phyloP scores from a whole-genome alignment of 2,113 vertebrate genomes.

The Myotis brandtii region DNA sequence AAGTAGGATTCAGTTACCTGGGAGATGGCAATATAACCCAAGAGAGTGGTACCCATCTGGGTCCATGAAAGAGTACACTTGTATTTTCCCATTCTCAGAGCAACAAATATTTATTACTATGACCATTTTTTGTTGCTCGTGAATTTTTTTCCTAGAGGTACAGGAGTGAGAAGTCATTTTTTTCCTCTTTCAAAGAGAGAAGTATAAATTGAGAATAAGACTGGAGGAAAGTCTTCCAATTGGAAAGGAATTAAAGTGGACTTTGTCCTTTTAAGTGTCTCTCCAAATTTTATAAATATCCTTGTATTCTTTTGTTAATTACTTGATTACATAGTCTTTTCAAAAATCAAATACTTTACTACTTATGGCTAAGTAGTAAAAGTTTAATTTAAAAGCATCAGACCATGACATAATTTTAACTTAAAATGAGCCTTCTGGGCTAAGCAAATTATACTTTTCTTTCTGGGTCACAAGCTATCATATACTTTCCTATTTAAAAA shows the following conservation, averaged over 20 bases:
- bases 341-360: conserved; percentile 82
- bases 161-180: not conserved
- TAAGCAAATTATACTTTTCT: conserved; percentile 83
- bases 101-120: not conserved
- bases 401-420: conserved; percentile 81
- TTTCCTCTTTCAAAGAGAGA: not conserved
- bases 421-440: conserved; percentile 78
- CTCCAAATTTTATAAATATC: conserved; percentile 74
- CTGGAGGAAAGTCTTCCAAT: not conserved
- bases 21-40: not conserved
- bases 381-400: conserved; percentile 85
- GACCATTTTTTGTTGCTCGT: not conserved
- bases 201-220: conserved; percentile 45
- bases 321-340: conserved; percentile 85
- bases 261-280: conserved; percentile 21
- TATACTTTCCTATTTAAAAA: conserved; percentile 63
- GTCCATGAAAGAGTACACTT: not conserved
- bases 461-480: conserved; percentile 79
- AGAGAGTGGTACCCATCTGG: not conserved
- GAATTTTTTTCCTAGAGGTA: not conserved
- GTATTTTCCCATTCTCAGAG: not conserved
- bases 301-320: conserved; percentile 82
- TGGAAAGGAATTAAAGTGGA: conserved; percentile 73
- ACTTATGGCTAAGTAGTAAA: conserved; percentile 79
- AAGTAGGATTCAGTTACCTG: not conserved